phyloP scores from a whole-genome alignment of 2,113 vertebrate genomes.

The Cairina moschata region DNA sequence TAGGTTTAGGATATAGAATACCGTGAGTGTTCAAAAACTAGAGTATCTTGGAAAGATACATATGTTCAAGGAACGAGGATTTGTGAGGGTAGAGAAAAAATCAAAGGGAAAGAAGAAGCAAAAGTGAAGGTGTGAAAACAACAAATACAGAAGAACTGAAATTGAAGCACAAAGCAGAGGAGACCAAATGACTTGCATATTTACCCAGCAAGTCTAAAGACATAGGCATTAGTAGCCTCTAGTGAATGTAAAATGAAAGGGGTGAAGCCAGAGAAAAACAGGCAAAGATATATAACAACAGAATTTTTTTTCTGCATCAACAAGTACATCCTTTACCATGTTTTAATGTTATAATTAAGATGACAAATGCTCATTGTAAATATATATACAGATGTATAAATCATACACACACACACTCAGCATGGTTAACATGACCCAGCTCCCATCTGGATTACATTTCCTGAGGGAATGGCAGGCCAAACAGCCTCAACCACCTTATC shows the following conservation, averaged over 20 bases:
- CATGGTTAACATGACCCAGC: neutral
- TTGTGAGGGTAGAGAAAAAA: neutral
- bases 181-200: neutral
- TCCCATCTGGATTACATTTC: constrained; percentile 55
- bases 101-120: neutral
- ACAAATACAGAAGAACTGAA: neutral
- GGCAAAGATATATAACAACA: neutral
- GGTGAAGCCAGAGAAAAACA: neutral
- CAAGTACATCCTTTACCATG: neutral
- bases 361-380: neutral
- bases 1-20: neutral
- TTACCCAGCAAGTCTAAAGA: neutral
- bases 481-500: neutral
- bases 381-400: neutral
- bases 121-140: neutral
- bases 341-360: constrained; percentile 18
- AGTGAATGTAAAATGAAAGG: neutral
- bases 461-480: constrained; percentile 30
- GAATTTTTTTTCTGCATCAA: neutral
- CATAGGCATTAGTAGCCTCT: neutral
- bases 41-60: rapidly evolving
- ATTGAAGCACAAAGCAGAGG: neutral
- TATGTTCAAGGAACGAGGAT: neutral
- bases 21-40: neutral
- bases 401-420: neutral